Conservation (phyloP, 2,888 invertebrate genomes). For the Drosophila multiciliata region DNA sequence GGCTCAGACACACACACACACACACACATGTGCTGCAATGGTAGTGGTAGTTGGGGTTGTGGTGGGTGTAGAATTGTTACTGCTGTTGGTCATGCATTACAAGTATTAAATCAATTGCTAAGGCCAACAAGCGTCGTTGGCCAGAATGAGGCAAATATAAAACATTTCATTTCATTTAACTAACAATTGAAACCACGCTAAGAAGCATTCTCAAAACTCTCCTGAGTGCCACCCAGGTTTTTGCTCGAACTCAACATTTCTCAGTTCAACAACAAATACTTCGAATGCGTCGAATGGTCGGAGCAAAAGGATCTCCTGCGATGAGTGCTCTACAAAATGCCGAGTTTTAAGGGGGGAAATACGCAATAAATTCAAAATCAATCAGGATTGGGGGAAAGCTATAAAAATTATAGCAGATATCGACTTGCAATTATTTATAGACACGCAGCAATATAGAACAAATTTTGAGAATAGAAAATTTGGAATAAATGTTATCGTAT, state of each 20-base stretch:
- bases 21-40: background rate
- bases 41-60: background rate
- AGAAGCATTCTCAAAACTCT: background rate
- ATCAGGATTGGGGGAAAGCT: too few species aligned
- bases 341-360: background rate
- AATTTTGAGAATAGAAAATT: too few species aligned
- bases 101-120: constrained; percentile 73
- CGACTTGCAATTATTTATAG: background rate
- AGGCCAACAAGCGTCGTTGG: constrained; percentile 29
- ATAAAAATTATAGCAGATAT: background rate
- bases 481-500: background rate
- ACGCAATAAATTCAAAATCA: background rate
- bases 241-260: background rate
- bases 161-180: constrained; percentile 5
- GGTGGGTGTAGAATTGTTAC: background rate
- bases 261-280: background rate
- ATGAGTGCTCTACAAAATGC: background rate
- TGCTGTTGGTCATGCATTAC: constrained; percentile 57
- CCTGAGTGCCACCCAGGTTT: background rate
- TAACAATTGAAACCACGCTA: background rate
- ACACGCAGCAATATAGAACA: too few species aligned
- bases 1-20: constrained; percentile 31
- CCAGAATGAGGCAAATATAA: background rate
- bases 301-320: background rate
- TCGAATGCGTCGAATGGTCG: background rate